Conservation (phyloP, 2,113 vertebrate species). For the cattle (Bos taurus) region ARS-UCD2.0 NC_037340.1:9355001-9355500, state of each 20-base stretch:
- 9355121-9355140: conserved; percentile 52
- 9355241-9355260: conserved; percentile 60
- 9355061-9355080: conserved; percentile 60
- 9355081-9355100: conserved; percentile 43
- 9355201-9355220: conserved; percentile 18
- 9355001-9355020: conserved; percentile 53
- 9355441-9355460: conserved; percentile 22
- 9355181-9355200: conserved; percentile 49
- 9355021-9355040: conserved; percentile 38
- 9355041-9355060: conserved; percentile 51
- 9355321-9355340: conserved; percentile 48
- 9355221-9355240: conserved; percentile 58
- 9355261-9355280: conserved; percentile 61
- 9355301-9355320: conserved; percentile 41
- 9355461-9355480: conserved; percentile 38
- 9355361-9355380: conserved; percentile 46
- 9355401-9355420: not conserved
- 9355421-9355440: conserved; percentile 5
- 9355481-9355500: conserved; percentile 19
- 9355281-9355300: conserved; percentile 60
- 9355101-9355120: conserved; percentile 52
- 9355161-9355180: conserved; percentile 64
- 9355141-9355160: conserved; percentile 39
- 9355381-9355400: not conserved
- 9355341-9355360: conserved; percentile 39